A percentile compares a stretch with the other conserved stretches of the same genome.
phyloP scores from a whole-genome alignment of 1,140 invertebrate species.

The Cyrtorhinus lividipennis region DNA sequence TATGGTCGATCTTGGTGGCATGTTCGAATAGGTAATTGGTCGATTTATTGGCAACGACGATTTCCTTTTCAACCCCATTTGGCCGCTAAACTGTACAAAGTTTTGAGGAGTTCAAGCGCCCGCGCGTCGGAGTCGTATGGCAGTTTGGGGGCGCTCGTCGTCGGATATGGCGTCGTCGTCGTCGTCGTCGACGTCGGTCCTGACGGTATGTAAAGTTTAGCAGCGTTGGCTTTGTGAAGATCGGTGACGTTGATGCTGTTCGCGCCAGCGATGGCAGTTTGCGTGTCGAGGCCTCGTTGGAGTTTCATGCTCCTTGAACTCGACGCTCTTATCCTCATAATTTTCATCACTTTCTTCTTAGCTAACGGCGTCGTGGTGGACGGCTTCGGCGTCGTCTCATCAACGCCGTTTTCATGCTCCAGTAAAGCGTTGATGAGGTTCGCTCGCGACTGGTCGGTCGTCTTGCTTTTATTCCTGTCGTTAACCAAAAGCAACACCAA shows the following conservation, averaged over 20 bases:
- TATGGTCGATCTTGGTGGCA: constrained; percentile 16
- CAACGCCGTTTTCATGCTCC: constrained; percentile 26
- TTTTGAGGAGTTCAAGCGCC: constrained; percentile 62
- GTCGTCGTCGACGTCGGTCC: constrained; percentile 26
- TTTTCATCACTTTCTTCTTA: constrained; percentile 8
- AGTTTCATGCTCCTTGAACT: constrained; percentile 23
- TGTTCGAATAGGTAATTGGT: neutral
- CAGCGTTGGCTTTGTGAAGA: constrained; percentile 18
- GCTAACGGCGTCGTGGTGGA: neutral
- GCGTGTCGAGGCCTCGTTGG: constrained; percentile 21
- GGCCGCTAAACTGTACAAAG: constrained; percentile 64
- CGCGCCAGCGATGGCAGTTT: neutral
- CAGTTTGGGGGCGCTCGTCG: constrained; percentile 16
- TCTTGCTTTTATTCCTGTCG: constrained; percentile 37
- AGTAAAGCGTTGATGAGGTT: constrained; percentile 50
- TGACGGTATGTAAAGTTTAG: constrained; percentile 22
- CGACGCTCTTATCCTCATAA: constrained; percentile 1
- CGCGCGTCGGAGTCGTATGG: constrained; percentile 44
- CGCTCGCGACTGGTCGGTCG: constrained; percentile 43
- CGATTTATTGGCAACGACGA: neutral
- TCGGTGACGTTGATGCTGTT: constrained; percentile 22
- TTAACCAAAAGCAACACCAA: constrained; percentile 59
- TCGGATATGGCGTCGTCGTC: constrained; percentile 23
- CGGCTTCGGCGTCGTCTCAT: constrained; percentile 25
- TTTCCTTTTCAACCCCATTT: constrained; percentile 42